Evolutionary conservation across 2,113 vertebrate species (phyloP).

Genomic region (Lophius piscatorius): DNA sequence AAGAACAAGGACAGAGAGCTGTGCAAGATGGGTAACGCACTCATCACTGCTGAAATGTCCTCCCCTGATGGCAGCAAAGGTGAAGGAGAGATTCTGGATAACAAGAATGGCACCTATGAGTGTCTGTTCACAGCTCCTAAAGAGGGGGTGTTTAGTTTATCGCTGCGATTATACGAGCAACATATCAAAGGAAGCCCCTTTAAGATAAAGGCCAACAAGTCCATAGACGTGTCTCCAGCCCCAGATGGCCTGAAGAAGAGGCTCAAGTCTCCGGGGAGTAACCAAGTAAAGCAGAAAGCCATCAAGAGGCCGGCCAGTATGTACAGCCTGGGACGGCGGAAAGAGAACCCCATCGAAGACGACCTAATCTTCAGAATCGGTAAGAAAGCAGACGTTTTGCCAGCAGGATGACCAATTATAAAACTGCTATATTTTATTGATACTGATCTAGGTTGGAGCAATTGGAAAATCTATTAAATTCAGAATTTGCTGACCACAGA

Average conservation of each 20-base stretch:
- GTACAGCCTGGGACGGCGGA: slow-evolving; percentile 95
- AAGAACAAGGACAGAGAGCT: slow-evolving; percentile 95
- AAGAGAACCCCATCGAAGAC: slow-evolving; percentile 96
- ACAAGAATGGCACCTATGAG: slow-evolving; percentile 98
- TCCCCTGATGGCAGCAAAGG: slow-evolving; percentile 86
- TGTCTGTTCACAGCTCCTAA: slow-evolving; percentile 90
- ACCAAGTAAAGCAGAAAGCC: slow-evolving; percentile 92
- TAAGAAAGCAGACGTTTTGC: slow-evolving; percentile 56
- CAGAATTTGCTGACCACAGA: no score
- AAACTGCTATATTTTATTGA: no score
- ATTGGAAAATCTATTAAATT: no score
- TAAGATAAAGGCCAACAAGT: slow-evolving; percentile 89
- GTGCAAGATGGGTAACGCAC: slow-evolving; percentile 94
- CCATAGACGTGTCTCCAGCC: slow-evolving; percentile 85
- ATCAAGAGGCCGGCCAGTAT: slow-evolving; percentile 94
- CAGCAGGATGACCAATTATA: no score
- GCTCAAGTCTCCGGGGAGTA: slow-evolving; percentile 91
- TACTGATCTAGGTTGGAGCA: no score
- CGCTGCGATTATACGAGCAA: slow-evolving; percentile 91
- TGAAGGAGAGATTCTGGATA: slow-evolving; percentile 92
- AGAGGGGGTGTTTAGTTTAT: slow-evolving; percentile 90
- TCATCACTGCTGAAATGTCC: slow-evolving; percentile 88
- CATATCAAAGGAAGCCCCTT: slow-evolving; percentile 97
- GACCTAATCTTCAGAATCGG: slow-evolving; percentile 95
- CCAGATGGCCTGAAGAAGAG: slow-evolving; percentile 90